Conservation (phyloP, 1,140 invertebrate species). For the Limonius californicus region DNA sequence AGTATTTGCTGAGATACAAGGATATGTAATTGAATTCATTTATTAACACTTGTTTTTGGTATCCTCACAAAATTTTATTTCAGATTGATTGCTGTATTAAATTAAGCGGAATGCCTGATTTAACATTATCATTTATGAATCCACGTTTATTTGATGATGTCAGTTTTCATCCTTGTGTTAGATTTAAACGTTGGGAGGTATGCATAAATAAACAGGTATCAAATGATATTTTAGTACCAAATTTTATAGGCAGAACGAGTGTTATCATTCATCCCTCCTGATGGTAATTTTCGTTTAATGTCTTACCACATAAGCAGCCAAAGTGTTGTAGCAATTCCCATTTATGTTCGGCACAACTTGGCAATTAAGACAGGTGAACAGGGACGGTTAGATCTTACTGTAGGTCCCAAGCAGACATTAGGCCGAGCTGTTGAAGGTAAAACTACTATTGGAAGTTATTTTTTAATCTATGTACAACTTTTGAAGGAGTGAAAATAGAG, state of each 20-base stretch:
- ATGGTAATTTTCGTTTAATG: conserved; percentile 96
- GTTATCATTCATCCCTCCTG: conserved; percentile 96
- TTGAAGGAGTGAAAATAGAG: conserved; percentile 83
- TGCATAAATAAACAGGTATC: not conserved
- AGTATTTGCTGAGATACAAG: conserved; percentile 98
- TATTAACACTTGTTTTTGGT: not conserved
- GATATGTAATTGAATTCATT: conserved; percentile 92
- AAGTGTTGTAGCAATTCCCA: conserved; percentile 94
- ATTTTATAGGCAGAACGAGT: conserved; percentile 89
- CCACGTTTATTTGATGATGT: conserved; percentile 97
- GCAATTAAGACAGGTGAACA: conserved; percentile 78
- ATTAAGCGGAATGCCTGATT: conserved; percentile 97
- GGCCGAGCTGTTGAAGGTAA: conserved; percentile 80
- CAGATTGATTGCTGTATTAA: conserved; percentile 99
- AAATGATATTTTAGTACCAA: too few relatives aligned
- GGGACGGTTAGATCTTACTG: conserved; percentile 89
- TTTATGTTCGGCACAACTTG: conserved; percentile 92
- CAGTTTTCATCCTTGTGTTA: conserved; percentile 98
- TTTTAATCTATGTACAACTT: too few relatives aligned
- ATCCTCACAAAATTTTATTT: conserved; percentile 26
- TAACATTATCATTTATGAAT: conserved; percentile 97
- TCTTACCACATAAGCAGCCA: conserved; percentile 98
- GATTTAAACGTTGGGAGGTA: conserved; percentile 98
- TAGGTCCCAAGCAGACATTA: conserved; percentile 95
- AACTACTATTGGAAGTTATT: too few relatives aligned